Evolutionary conservation across 2,797 vertebrate genomes (phyloP), one percentile per base, ranked within the genome.

Genomic region (Sandelia bainsii): DNA sequence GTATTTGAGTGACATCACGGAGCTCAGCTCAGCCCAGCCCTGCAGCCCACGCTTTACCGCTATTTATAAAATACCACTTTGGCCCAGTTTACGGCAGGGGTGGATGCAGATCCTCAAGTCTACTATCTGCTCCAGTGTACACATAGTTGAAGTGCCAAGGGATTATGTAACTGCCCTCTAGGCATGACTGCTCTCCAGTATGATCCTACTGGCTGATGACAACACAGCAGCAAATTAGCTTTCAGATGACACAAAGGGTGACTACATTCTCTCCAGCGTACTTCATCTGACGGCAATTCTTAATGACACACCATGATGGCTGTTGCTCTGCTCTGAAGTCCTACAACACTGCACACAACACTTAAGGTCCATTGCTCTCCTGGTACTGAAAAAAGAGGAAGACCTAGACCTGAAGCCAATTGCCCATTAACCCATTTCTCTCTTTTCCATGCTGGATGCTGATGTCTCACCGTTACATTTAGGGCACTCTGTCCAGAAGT

Each of bases 21-120:
- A 85, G 80, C 88, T 69, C 63, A 50, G 68, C 75, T 49, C 66
- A 76, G 91, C 92, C 87, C 89, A 83, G 87, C 90, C 87, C 90
- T 59, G 50, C 89, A 27, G 83, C 94, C 94, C 92, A 94, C 94
- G 89, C 93, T 89, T 85, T 70, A 73, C 76, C 76, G 46, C 92
- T 93, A 93, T 94, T 93, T 93, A 93, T 91, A 93, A 92, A 90
- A 89, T 81, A 92, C 80, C 88, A 91, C 91, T 93, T 83, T 92
- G 87, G 86, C 91, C 92, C 87, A 91, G 86, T 91, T 91, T 91
- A 83, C 44, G 69, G 83, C 79, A 89, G 87, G 89, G 87, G 87
- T 92, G 91, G 89, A 89, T 87, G 87, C 85, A 70, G 79, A 84
- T 90, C 89, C 83, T 91, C 83, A 89, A 77, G 75, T 92, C 83